Evolutionary conservation across 2,113 vertebrate genomes (phyloP), one percentile per base, ranked within the genome.

Genomic region (Nibea coibor): DNA sequence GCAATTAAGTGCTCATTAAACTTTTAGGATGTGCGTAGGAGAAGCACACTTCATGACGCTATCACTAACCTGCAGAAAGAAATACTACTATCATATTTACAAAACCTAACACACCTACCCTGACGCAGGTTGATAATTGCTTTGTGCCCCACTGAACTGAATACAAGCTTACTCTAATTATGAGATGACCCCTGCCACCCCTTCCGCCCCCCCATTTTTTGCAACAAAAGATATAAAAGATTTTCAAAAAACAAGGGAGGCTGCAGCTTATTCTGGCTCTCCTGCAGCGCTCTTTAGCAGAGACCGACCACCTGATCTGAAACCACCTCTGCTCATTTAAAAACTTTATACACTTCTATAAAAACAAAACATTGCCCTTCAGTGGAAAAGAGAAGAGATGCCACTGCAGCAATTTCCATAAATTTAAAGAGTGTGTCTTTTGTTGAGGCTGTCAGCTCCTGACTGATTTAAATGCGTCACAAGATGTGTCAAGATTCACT

Each of bases 1-100:
- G 83, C 87, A 94, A 93, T 94, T 94, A 93, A 88, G 85, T 17
- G 28, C 86, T 93, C 93, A 94, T 95, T 87, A 91, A 93, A 93
- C 57, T 93, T 93, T 94, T 39, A 95, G 83, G 61, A 70, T 70
- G 85, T 74, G 88, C 28, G 78, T 86, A 74, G 86, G 91, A 88
- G 89, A 83, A 63, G 24, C 57, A 64, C 70, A 74, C 51, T 57
- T 75, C 65, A 69, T 19, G 61, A 50, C 2, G 20, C 65, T 71
- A 77, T 80, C 74, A n/a, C 73, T 77, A 81, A 82, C 69, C 74
- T 62, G 51, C 74, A 69, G 68, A 58, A 72, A 80, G 63, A 80
- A 87, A 72, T 31, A 45, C 53, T 50, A 47, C 78, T 72, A 67
- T 82, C 77, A 81, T 47, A 74, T 68, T 73, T 77, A 81, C 73